Evolutionary conservation across 2,113 vertebrate species (phyloP).

Genomic region (Blennius ocellaris): DNA sequence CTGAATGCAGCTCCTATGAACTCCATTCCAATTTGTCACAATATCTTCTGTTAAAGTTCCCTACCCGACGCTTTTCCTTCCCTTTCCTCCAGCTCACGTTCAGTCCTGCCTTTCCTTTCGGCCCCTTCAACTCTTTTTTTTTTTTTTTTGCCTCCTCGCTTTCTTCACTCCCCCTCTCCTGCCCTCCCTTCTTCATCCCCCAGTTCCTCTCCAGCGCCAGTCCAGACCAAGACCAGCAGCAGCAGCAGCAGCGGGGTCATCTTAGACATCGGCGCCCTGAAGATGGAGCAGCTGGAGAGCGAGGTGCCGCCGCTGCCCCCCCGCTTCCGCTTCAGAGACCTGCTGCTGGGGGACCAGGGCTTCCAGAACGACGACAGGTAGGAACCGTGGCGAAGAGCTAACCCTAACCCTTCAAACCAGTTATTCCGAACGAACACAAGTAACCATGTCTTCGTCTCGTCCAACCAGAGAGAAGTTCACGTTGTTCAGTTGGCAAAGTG

Average conservation of each 20-base stretch:
- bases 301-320: constrained; percentile 92
- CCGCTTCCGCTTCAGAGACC: constrained; percentile 91
- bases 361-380: constrained; percentile 94
- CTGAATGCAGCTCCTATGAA: too few relatives aligned
- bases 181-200: background rate
- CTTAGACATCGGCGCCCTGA: constrained; percentile 76
- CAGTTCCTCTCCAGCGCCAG: constrained; percentile 49
- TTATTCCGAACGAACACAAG: too few relatives aligned
- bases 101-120: too few relatives aligned
- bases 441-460: too few relatives aligned
- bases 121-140: background rate
- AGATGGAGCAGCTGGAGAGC: constrained; percentile 89
- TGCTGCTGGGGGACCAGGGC: constrained; percentile 92
- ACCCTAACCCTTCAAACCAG: too few relatives aligned
- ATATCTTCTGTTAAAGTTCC: too few relatives aligned
- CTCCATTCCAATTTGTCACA: too few relatives aligned
- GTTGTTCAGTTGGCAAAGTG: too few relatives aligned
- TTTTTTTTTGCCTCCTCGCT: too few relatives aligned
- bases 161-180: constrained; percentile 19
- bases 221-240: constrained; percentile 33
- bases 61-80: background rate
- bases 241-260: constrained; percentile 69
- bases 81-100: too few relatives aligned
- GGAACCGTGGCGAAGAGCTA: too few relatives aligned
- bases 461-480: too few relatives aligned